Conservation (phyloP, 53 echinoderm and acorn worm species). For the Echinometra lucunter region DNA sequence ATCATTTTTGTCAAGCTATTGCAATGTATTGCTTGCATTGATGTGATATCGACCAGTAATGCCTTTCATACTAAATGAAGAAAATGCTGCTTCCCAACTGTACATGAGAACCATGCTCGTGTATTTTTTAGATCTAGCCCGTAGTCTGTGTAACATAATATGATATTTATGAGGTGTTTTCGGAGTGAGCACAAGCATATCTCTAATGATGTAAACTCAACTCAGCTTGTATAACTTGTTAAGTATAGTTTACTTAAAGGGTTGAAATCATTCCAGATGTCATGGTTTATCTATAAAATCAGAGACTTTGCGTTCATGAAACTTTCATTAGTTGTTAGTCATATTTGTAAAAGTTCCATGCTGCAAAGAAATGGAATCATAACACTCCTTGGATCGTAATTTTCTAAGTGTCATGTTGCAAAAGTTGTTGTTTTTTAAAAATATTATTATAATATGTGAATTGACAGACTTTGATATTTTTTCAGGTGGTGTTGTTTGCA, state of each 20-base stretch:
- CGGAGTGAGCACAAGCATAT: neutral
- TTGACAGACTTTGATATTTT: neutral
- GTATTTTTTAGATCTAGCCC: neutral
- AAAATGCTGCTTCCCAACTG: neutral
- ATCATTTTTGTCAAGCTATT: neutral
- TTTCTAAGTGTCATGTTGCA: no score
- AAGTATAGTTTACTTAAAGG: neutral
- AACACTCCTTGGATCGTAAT: no score
- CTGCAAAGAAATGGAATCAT: no score
- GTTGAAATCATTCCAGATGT: neutral
- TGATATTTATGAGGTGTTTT: neutral
- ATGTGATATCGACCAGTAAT: neutral
- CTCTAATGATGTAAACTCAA: neutral
- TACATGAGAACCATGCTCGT: neutral
- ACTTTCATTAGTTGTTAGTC: neutral
- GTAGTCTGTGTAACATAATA: neutral
- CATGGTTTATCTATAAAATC: neutral
- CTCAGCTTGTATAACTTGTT: neutral
- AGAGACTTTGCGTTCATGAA: no score
- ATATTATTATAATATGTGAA: no score
- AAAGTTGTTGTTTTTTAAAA: no score
- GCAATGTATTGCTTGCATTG: neutral
- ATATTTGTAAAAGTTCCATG: neutral
- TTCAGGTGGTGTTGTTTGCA: neutral
- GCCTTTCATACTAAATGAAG: neutral